Base-by-base conservation (phyloP, 2,797 vertebrate genomes). In the Malurus splendens region DNA sequence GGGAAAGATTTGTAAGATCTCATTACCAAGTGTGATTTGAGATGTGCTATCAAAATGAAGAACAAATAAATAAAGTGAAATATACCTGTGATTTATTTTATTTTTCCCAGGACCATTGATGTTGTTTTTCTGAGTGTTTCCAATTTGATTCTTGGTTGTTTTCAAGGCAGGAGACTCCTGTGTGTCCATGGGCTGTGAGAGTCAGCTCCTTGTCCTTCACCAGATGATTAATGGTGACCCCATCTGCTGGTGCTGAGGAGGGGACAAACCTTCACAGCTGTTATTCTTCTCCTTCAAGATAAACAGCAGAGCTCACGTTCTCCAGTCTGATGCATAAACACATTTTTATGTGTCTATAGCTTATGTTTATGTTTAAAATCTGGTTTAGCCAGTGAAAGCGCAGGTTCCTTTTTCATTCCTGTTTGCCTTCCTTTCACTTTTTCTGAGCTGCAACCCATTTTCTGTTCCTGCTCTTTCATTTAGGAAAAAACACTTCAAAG, bases 41-140 rank as follows among this genome's bases (percentile, higher is more conserved):
- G 54, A 66, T 92, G 51, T 87, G 83, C 91, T 96, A 82, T 86
- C 90, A 82, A 94, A 93, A 70, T 36, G 66, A 93, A 96, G 93
- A 95, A 86, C 67, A 90, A 94, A 86, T 84, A 86, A 90, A 89
- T 48, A 47, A 79, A 86, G 25, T 82, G 18, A 90, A 89, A 77
- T 13, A 32, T 13, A 62, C 25, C 15, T 84, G 50, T 73, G 75
- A 19, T 22, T 51, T 18, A 2, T 42, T 50, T 64, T 50, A 14
- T 59, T 54, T 32, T 32, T 5, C 8, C 36, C 8, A 9, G 30
- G 33, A 42, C 13, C 10, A 18, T 30, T 18, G 15, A 4, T 71
- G 45, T 59, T 50, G 11, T 79, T 41, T 83, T 91, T 81, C n/a
- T 2, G 6, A 52, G 9, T 14, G 6, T 42, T 50, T 71, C 36